These are phyloP conservation scores for Lasioglossum zephyrum DNA, from an alignment of 2,888 invertebrate genomes.

Conservation along the genomic window DNA sequence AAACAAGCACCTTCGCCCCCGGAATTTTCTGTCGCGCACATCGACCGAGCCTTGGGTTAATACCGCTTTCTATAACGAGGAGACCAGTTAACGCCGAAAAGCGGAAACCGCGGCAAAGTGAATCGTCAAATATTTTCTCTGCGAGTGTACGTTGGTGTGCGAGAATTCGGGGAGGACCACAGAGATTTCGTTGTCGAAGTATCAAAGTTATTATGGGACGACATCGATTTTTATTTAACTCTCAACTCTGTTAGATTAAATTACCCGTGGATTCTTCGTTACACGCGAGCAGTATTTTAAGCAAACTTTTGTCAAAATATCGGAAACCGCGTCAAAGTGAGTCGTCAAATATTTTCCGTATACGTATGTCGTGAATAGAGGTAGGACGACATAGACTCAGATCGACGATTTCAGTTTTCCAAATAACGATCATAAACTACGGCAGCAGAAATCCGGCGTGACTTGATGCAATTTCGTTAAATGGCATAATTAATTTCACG, in stretches of 20 bases:
- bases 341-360: constrained; percentile 43
- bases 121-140: constrained; percentile 17
- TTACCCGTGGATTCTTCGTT: not conserved
- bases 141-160: not conserved
- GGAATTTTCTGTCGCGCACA: constrained; percentile 10
- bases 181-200: not conserved
- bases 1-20: not conserved
- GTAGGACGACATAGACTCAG: not conserved
- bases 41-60: not conserved
- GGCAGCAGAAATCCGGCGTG: not conserved
- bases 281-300: not conserved
- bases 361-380: not conserved
- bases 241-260: not conserved
- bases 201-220: not conserved
- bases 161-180: not conserved
- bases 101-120: constrained; percentile 59
- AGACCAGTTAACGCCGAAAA: constrained; percentile 45
- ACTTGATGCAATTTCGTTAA: constrained; percentile 33
- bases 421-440: constrained; percentile 56
- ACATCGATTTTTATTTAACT: not conserved
- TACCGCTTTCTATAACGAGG: constrained; percentile 32
- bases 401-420: constrained; percentile 47
- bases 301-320: not conserved
- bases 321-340: constrained; percentile 54
- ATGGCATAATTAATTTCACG: constrained; percentile 42